These are phyloP conservation scores for cattle (Bos taurus) DNA, from an alignment of 2,113 vertebrate species.

Conservation along the genomic window ARS-UCD2.0 NC_037332.1:103538501-103539000, in stretches of 20 bases:
- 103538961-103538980: constrained; percentile 14
- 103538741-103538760: not conserved
- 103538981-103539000: constrained; percentile 50
- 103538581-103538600: constrained; percentile 11
- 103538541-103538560: not conserved
- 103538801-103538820: not conserved
- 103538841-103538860: not conserved
- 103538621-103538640: not conserved
- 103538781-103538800: not conserved
- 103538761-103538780: not conserved
- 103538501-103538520: not conserved
- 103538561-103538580: not conserved
- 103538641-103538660: not conserved
- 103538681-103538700: not conserved
- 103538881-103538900: not conserved
- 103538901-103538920: not conserved
- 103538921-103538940: not conserved
- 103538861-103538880: not conserved
- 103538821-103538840: not conserved
- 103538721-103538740: not conserved
- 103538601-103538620: not conserved
- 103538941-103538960: not conserved
- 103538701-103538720: not conserved
- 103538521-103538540: constrained; percentile 1
- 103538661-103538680: not conserved